These are phyloP conservation scores for Machimus rusticus DNA, from an alignment of 2,888 invertebrate species.

Conservation along the genomic window DNA sequence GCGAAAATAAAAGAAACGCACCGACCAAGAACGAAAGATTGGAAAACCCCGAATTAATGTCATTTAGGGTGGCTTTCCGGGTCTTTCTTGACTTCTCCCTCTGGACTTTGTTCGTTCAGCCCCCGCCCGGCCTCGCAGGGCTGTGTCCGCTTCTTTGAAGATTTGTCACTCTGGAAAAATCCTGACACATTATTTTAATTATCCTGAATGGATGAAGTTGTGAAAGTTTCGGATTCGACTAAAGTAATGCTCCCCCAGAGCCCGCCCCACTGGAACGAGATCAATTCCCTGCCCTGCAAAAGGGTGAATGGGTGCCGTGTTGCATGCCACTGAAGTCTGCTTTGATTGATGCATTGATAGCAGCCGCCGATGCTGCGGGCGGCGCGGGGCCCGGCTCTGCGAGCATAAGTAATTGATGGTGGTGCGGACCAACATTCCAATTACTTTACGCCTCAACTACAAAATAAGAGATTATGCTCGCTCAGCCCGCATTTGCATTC, in stretches of 20 bases:
- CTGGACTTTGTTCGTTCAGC: neutral
- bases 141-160: conserved; percentile 31
- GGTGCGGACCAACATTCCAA: neutral
- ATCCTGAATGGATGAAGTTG: conserved; percentile 45
- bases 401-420: neutral
- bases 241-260: neutral
- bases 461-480: neutral
- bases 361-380: neutral
- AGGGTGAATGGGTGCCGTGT: conserved; percentile 4
- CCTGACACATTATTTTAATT: conserved; percentile 47
- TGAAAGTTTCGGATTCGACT: conserved; percentile 42
- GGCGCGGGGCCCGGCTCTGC: neutral
- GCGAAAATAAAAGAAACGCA: conserved; percentile 10
- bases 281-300: neutral
- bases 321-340: conserved; percentile 9
- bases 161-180: conserved; percentile 44
- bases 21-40: conserved; percentile 16
- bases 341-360: conserved; percentile 21
- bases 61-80: conserved; percentile 42
- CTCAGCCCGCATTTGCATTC: neutral
- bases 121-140: neutral
- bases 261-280: neutral
- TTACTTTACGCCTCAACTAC: neutral
- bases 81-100: neutral
- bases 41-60: conserved; percentile 32